These are phyloP conservation scores for Tupaia tana DNA, from an alignment of 2,113 vertebrate genomes.

Conservation along the genomic window DNA sequence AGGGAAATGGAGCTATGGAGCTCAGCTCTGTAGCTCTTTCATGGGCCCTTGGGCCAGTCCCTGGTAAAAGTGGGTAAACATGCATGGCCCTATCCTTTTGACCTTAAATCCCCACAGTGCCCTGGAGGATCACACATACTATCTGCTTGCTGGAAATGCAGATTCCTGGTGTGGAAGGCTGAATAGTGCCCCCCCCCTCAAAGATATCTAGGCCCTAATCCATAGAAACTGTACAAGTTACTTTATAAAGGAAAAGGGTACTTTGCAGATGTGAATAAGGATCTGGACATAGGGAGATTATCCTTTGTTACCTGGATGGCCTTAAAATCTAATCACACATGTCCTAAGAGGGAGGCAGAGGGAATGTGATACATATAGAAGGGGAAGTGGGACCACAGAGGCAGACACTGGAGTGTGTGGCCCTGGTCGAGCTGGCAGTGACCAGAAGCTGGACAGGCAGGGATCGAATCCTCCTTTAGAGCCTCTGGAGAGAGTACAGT, in stretches of 20 bases:
- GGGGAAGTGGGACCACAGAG: accelerated
- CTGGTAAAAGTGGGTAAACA: background rate
- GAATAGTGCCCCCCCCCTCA: background rate
- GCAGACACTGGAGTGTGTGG: background rate
- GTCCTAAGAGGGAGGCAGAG: background rate
- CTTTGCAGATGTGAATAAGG: background rate
- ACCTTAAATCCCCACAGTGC: background rate
- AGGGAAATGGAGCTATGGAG: background rate
- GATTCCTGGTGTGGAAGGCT: background rate
- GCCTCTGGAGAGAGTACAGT: accelerated
- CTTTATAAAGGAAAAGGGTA: background rate
- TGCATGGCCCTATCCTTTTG: background rate
- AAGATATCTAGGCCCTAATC: background rate
- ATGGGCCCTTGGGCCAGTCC: no score
- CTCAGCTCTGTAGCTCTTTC: background rate
- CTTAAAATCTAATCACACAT: background rate
- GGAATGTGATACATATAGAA: background rate
- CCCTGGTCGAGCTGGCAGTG: background rate
- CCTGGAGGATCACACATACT: background rate
- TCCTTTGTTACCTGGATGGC: background rate
- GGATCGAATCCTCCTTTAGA: background rate
- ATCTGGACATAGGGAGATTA: background rate
- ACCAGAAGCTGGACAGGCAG: background rate
- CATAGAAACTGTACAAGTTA: background rate
- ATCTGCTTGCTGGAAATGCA: background rate